Percentiles rank a stretch among this genome's conserved stretches.
Conservation (phyloP, 1,140 invertebrate genomes). For the Copidosoma floridanum region DNA sequence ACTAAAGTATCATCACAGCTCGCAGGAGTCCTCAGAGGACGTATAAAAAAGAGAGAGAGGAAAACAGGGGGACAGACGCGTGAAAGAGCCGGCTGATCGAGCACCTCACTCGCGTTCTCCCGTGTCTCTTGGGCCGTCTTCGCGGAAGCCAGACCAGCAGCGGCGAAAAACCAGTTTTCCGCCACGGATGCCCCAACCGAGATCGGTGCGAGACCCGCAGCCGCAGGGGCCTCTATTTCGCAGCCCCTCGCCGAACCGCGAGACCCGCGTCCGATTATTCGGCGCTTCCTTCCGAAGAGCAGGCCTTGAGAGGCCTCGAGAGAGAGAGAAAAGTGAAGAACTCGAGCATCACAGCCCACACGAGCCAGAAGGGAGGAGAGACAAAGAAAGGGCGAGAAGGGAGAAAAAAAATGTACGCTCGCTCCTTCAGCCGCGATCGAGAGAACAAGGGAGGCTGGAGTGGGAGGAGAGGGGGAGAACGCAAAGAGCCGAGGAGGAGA, state of each 20-base stretch:
- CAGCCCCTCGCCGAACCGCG: neutral
- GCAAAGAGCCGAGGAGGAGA: neutral
- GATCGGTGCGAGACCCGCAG: neutral
- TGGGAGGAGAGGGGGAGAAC: neutral
- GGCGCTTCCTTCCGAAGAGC: constrained; percentile 2
- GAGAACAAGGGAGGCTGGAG: constrained; percentile 1
- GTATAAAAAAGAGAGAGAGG: constrained; percentile 12
- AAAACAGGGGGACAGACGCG: neutral
- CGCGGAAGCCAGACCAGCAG: too few species aligned
- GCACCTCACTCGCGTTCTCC: neutral
- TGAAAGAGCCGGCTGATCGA: neutral
- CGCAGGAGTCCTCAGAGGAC: constrained; percentile 38
- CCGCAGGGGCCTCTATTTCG: neutral
- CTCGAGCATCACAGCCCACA: too few species aligned
- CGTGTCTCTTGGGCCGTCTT: too few species aligned
- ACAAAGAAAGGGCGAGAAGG: neutral
- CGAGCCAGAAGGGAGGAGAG: neutral
- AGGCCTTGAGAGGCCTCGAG: neutral
- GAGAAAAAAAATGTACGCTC: neutral
- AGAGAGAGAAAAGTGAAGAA: neutral
- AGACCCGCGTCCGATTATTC: neutral
- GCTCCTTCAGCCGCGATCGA: neutral
- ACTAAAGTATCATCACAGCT: constrained; percentile 55
- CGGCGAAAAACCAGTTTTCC: neutral
- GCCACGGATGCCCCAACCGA: neutral